Evolutionary conservation across 2,888 invertebrate genomes (phyloP).

Genomic region (Diloba caeruleocephala): DNA sequence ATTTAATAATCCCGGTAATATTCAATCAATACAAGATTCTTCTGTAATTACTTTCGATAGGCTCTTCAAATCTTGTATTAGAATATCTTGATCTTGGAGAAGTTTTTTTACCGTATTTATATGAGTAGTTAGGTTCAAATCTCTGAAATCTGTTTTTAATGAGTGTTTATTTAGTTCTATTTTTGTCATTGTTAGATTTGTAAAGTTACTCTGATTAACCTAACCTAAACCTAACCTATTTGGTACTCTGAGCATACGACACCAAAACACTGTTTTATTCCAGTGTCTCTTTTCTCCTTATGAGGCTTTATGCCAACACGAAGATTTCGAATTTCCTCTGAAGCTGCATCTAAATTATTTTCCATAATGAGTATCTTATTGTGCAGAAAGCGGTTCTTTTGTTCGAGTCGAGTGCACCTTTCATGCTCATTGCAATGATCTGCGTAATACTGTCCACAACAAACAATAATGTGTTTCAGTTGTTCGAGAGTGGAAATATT

Average conservation of each 20-base stretch:
- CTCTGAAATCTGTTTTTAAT: constrained; percentile 17
- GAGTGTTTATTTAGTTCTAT: constrained; percentile 32
- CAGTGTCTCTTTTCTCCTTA: constrained; percentile 52
- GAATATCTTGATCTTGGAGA: constrained; percentile 67
- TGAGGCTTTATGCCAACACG: constrained; percentile 50
- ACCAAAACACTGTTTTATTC: constrained; percentile 17
- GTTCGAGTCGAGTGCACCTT: constrained; percentile 62
- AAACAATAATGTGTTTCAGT: constrained; percentile 67
- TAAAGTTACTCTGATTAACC: constrained; percentile 20
- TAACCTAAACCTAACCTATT: no score
- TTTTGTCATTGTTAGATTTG: constrained; percentile 39
- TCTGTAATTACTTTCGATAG: constrained; percentile 55
- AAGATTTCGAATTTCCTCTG: constrained; percentile 60
- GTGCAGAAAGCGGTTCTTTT: constrained; percentile 67
- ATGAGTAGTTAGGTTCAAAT: constrained; percentile 64
- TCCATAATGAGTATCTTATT: constrained; percentile 69
- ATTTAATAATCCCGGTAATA: neutral
- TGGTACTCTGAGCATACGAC: constrained; percentile 37
- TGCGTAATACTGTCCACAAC: constrained; percentile 70
- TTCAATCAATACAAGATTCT: constrained; percentile 8
- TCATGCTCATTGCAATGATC: constrained; percentile 64
- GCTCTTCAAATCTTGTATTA: constrained; percentile 65
- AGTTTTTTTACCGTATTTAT: constrained; percentile 66
- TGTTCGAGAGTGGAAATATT: constrained; percentile 57
- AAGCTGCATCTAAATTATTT: constrained; percentile 56